These are phyloP conservation scores for Podarcis lilfordi DNA, from an alignment of 2,797 vertebrate species.

Conservation along the genomic window DNA sequence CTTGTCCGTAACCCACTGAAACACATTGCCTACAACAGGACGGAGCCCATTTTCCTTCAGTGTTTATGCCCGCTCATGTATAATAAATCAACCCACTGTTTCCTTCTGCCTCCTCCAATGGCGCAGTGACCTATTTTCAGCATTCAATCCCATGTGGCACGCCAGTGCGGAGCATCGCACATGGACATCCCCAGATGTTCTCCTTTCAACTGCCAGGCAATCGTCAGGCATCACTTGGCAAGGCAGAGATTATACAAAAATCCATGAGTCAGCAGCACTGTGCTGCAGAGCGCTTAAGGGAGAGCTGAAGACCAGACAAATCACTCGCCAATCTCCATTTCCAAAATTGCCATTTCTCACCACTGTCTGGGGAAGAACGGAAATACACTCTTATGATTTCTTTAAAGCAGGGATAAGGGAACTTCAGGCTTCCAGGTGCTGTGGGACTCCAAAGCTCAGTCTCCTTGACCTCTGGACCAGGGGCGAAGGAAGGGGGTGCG, in stretches of 20 bases:
- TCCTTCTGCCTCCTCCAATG: not conserved
- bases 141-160: not conserved
- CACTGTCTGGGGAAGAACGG: rapidly evolving
- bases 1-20: not conserved
- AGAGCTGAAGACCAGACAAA: not conserved
- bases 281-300: slow-evolving; percentile 1
- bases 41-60: not conserved
- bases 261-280: not conserved
- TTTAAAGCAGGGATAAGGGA: too few species aligned
- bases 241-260: not conserved
- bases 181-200: not conserved
- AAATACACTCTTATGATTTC: too few species aligned
- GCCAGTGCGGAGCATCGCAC: not conserved
- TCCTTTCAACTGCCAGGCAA: not conserved
- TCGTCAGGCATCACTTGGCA: not conserved
- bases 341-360: not conserved
- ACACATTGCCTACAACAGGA: not conserved
- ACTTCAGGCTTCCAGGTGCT: too few species aligned
- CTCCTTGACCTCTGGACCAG: too few species aligned
- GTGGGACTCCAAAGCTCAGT: too few species aligned
- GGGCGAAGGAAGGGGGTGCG: too few species aligned
- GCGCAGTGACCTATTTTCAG: slow-evolving; percentile 1
- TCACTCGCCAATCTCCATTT: not conserved
- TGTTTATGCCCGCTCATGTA: not conserved
- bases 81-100: not conserved